phyloP scores from a whole-genome alignment of 2,113 vertebrate species.

The Cacatua alba region DNA sequence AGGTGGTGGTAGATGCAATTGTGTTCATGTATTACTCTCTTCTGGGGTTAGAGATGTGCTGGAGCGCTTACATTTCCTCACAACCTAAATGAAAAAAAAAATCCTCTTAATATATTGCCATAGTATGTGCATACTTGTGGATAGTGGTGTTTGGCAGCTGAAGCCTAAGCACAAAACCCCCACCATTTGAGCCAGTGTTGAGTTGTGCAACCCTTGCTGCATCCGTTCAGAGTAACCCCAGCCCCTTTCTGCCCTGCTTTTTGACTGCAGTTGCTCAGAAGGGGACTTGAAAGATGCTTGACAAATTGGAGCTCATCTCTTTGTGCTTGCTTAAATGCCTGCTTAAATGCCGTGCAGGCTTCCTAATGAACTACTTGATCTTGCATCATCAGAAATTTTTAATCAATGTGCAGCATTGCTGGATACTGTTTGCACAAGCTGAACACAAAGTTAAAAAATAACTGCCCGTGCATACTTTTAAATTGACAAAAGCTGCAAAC shows the following conservation, averaged over 20 bases:
- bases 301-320: neutral
- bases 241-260: neutral
- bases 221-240: neutral
- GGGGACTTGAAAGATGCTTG: neutral
- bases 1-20: neutral
- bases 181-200: neutral
- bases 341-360: neutral
- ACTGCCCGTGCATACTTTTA: neutral
- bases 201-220: rapidly evolving
- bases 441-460: constrained; percentile 25
- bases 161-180: neutral
- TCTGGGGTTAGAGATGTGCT: neutral
- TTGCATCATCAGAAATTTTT: neutral
- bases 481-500: neutral
- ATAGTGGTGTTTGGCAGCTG: neutral
- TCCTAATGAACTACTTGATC: neutral
- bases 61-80: neutral
- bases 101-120: neutral
- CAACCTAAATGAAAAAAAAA: neutral
- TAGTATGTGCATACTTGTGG: neutral
- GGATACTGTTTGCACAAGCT: neutral
- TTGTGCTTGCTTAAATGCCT: neutral
- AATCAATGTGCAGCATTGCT: neutral
- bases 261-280: neutral
- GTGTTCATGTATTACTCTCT: neutral